These are phyloP conservation scores for Apolygus lucorum DNA, from an alignment of 1,140 invertebrate genomes.

Conservation along the genomic window DNA sequence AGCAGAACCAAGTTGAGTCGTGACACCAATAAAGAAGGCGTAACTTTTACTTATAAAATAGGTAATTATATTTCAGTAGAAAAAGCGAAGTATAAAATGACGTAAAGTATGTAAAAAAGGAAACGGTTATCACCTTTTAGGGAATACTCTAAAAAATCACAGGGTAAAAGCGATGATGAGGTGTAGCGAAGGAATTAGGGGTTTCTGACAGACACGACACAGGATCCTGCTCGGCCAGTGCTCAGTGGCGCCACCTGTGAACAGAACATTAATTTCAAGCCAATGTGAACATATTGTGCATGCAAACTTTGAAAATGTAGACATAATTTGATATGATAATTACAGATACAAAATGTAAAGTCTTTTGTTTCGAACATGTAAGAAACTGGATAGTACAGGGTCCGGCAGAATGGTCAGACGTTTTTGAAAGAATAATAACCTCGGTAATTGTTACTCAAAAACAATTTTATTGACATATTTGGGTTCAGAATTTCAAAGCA, in stretches of 20 bases:
- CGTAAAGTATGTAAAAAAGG: too few relatives aligned
- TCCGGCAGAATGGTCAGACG: neutral
- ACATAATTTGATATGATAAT: neutral
- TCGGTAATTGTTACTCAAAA: too few relatives aligned
- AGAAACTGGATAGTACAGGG: neutral
- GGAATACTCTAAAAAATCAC: conserved; percentile 10
- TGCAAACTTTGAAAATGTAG: neutral
- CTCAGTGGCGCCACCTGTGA: conserved; percentile 58
- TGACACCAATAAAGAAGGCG: too few relatives aligned
- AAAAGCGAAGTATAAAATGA: too few relatives aligned
- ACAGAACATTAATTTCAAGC: too few relatives aligned
- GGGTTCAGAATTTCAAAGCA: too few relatives aligned
- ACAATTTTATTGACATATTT: too few relatives aligned
- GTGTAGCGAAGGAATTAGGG: neutral
- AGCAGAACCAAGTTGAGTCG: too few relatives aligned
- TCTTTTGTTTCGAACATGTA: neutral
- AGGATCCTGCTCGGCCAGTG: conserved; percentile 74
- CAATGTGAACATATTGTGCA: too few relatives aligned
- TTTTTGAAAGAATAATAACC: neutral
- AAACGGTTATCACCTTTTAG: too few relatives aligned
- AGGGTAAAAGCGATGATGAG: neutral
- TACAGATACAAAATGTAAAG: neutral
- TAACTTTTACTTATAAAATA: too few relatives aligned
- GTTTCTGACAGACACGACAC: conserved; percentile 57
- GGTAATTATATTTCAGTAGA: too few relatives aligned